Base-by-base conservation (phyloP, 2,888 invertebrate genomes). In the Ophonus ardosiacus region DNA sequence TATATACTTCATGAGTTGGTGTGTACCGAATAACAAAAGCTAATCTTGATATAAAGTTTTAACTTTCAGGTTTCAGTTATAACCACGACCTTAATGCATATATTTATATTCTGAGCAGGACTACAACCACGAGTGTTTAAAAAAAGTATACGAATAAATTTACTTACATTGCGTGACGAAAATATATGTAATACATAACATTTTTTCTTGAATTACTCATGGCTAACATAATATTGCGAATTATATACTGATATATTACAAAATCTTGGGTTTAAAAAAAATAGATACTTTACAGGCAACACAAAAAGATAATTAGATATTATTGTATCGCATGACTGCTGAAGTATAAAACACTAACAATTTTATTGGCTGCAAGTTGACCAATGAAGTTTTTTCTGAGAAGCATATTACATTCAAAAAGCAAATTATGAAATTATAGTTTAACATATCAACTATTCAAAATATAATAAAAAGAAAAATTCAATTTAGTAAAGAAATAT, bases 261-360 rank as follows among this genome's bases (percentile, higher is more conserved):
- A 43, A 81, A 51, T 63, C 40, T 51, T 63, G 8, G 31, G 21
- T 38, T 61, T 51, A 18, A 43, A 40, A 81, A 59, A 81, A 81
- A 81, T 81, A 40, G 13, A 40, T 18, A 81, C 43, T 61, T 40
- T 21, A 81, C 15, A 81, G 18, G 43, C 81, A 81, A 15, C 43
- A 17, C 81, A 81, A 81, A 31, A 81, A 81, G 18, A 15, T 81
- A 81, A 81, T 81, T 65, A 24, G 18, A 61, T 63, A 81, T 81
- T 21, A 80, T 61, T 61, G 81, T 63, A 81, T 81, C 63, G 81
- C 81, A 81, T 81, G 81, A 81, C 81, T 81, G 81, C 61, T 38
- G 68, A 38, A n/a, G 68, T 68, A 68, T 68, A n/a, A 68, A 68
- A 68, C n/a, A 15, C 38, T 31, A 68, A 68, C 15, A 68, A 68